A percentile compares a stretch with the other conserved stretches of the same genome.
Conservation (phyloP, 2,888 invertebrate species). For the Sinopyrophorus schimmeli region DNA sequence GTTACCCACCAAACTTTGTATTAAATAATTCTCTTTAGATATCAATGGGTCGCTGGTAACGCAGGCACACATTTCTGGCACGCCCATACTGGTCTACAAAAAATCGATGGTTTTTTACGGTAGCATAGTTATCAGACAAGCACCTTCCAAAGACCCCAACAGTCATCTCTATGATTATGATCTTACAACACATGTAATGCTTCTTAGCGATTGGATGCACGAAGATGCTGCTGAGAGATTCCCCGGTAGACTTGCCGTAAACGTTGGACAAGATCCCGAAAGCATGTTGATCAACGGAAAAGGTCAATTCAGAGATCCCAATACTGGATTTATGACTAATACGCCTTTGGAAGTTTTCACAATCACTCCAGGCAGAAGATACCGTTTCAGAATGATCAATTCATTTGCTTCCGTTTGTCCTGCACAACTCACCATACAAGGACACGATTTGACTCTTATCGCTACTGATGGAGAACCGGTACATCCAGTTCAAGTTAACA, state of each 20-base stretch:
- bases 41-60: slow-evolving; percentile 83
- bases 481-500: slow-evolving; percentile 83
- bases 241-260: slow-evolving; percentile 73
- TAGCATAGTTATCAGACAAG: slow-evolving; percentile 80
- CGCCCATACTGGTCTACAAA: slow-evolving; percentile 86
- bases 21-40: slow-evolving; percentile 57
- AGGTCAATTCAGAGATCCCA: slow-evolving; percentile 87
- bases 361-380: slow-evolving; percentile 82
- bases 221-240: slow-evolving; percentile 83
- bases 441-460: slow-evolving; percentile 80
- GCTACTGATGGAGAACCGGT: slow-evolving; percentile 91
- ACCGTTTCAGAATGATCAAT: slow-evolving; percentile 88
- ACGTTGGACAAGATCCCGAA: slow-evolving; percentile 80
- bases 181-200: slow-evolving; percentile 83
- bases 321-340: slow-evolving; percentile 89
- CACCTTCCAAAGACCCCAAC: slow-evolving; percentile 83
- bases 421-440: slow-evolving; percentile 85
- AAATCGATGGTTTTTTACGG: slow-evolving; percentile 85
- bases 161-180: slow-evolving; percentile 86
- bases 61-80: slow-evolving; percentile 94
- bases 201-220: slow-evolving; percentile 89
- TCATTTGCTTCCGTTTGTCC: slow-evolving; percentile 91
- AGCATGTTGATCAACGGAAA: slow-evolving; percentile 88
- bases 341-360: slow-evolving; percentile 87
- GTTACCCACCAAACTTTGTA: background rate